Evolutionary conservation across 2,797 vertebrate genomes (phyloP).

Genomic region (Zenarchopterus dispar): DNA sequence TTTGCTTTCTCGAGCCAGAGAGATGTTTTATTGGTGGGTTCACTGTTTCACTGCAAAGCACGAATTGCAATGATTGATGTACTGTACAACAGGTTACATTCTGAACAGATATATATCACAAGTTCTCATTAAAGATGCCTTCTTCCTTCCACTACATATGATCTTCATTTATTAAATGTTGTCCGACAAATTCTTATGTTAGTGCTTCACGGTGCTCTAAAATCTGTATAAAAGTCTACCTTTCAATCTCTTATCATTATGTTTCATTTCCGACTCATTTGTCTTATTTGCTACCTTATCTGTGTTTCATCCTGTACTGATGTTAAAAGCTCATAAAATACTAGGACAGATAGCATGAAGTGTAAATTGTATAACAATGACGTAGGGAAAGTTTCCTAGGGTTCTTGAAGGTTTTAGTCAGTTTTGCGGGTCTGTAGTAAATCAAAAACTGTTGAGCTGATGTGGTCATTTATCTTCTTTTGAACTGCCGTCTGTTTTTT

Average conservation of each 20-base stretch:
- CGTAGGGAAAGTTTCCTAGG: neutral
- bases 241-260: conserved; percentile 24
- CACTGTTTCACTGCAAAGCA: too few species aligned
- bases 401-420: conserved; percentile 19
- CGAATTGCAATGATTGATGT: too few species aligned
- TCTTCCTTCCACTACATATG: conserved; percentile 24
- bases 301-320: conserved; percentile 1
- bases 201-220: conserved; percentile 24
- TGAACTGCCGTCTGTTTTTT: conserved; percentile 17
- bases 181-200: conserved; percentile 31
- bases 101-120: conserved; percentile 12
- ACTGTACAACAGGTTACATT: too few species aligned
- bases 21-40: too few species aligned
- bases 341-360: conserved; percentile 15
- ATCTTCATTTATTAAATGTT: conserved; percentile 42
- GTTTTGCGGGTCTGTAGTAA: conserved; percentile 17
- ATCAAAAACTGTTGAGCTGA: conserved; percentile 16
- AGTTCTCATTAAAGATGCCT: conserved; percentile 29
- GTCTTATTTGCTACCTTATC: conserved; percentile 8
- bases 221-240: conserved; percentile 23
- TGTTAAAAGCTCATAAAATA: conserved; percentile 14
- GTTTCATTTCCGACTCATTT: conserved; percentile 23
- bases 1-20: too few species aligned
- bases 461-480: conserved; percentile 19
- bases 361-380: conserved; percentile 20